These are phyloP conservation scores for Pollenia griseotomentosa DNA, from an alignment of 2,888 invertebrate species.

Conservation along the genomic window DNA sequence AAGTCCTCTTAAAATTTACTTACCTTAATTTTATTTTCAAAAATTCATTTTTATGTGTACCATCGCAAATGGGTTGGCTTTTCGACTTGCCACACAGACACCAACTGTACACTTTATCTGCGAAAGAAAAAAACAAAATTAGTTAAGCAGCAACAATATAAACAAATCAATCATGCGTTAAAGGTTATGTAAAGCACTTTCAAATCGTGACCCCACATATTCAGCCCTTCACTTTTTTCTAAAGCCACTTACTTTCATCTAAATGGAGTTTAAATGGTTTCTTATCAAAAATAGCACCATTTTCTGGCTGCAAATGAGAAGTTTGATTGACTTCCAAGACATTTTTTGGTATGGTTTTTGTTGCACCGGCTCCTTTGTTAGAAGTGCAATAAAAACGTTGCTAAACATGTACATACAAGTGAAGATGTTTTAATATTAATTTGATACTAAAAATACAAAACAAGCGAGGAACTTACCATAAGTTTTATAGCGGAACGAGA, in stretches of 20 bases:
- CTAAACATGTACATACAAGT: conserved; percentile 40
- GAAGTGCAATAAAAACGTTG: conserved; percentile 66
- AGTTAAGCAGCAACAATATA: conserved; percentile 64
- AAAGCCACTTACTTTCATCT: conserved; percentile 86
- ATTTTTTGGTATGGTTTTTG: conserved; percentile 88
- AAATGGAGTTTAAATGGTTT: conserved; percentile 93
- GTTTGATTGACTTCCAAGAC: conserved; percentile 86
- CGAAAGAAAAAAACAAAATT: conserved; percentile 69
- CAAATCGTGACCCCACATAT: background rate
- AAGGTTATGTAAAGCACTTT: conserved; percentile 74
- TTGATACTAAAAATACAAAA: too few relatives aligned
- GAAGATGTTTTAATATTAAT: too few relatives aligned
- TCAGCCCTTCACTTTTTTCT: conserved; percentile 31
- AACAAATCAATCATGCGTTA: conserved; percentile 46
- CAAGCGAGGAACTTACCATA: conserved; percentile 22
- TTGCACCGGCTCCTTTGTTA: conserved; percentile 26
- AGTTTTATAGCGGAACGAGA: conserved; percentile 3
- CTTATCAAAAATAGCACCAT: conserved; percentile 93
- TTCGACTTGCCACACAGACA: conserved; percentile 97
- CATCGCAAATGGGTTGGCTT: conserved; percentile 97
- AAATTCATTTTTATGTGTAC: conserved; percentile 91
- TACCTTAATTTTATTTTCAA: conserved; percentile 90
- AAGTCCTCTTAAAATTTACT: background rate
- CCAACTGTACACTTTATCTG: conserved; percentile 93
- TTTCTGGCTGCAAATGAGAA: conserved; percentile 87